phyloP scores from a whole-genome alignment of 2,888 invertebrate species.

The Ophraella communa region DNA sequence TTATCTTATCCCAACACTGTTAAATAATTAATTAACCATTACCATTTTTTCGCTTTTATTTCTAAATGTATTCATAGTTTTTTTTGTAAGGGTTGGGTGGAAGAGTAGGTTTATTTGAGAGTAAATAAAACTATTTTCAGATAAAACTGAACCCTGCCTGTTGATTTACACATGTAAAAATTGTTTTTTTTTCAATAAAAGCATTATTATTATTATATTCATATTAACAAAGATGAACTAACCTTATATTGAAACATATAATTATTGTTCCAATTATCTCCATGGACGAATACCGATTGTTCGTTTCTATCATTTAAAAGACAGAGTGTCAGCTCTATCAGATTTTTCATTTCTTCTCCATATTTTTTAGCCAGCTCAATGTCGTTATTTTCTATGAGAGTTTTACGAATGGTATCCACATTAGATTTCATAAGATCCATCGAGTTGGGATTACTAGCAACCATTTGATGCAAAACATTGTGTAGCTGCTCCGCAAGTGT shows the following conservation, averaged over 20 bases:
- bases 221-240: neutral
- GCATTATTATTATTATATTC: too few species aligned
- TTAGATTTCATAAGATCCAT: neutral
- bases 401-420: neutral
- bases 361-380: neutral
- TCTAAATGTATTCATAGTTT: too few species aligned
- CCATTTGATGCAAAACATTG: neutral
- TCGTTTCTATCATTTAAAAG: neutral
- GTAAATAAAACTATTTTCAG: too few species aligned
- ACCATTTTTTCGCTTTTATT: too few species aligned
- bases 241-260: neutral
- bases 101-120: too few species aligned
- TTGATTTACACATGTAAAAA: too few species aligned
- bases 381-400: neutral
- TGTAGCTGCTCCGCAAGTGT: neutral
- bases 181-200: too few species aligned
- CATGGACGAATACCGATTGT: neutral
- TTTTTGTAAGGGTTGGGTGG: too few species aligned
- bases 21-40: too few species aligned
- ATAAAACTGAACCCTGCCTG: too few species aligned
- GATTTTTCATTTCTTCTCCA: neutral
- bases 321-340: neutral
- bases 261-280: neutral
- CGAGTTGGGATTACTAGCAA: neutral
- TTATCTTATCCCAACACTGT: too few species aligned